Evolutionary conservation across 1,140 invertebrate species (phyloP), one percentile per base, ranked within the genome.

Genomic region (Heterodera schachtii): DNA sequence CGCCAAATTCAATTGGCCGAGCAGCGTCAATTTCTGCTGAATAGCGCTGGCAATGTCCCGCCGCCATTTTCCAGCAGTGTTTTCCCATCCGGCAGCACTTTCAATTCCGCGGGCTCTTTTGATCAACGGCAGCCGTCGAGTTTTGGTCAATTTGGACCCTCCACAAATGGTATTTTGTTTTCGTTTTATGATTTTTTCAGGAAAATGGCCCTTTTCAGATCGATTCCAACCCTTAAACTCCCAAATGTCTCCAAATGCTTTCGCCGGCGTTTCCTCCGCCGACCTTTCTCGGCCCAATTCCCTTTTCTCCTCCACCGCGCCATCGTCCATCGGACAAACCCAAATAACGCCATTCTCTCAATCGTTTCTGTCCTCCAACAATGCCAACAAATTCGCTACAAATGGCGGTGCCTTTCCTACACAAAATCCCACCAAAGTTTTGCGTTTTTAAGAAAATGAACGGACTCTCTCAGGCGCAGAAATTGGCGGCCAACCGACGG

Each of bases 281-380:
- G 69, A 71, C 31, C 21, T 71, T 11, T 71, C 69, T 46, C 69
- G 69, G 9, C 69, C 69, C 9, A 71, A 71, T 46, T 46, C 69
- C 11, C 44, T 71, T 46, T 41, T 41, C 11, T 16, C 69, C 9
- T 31, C 69, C 9, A 16, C 67, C 6, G n/a, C 31, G 4, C 3
- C 69, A 11, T 71, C 69, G 31, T 13, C 5, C 31, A 11, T 4
- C 69, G 21, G n/a, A 19, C 44, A 41, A 9, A 71, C 69, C 69
- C 69, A 71, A 46, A 71, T 71, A 41, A 43, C n/a, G 69, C 69
- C 69, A 41, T 71, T 71, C 16, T 71, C 69, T 46, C 69, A 71
- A 19, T 43, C 69, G 19, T 64, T 64, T 19, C 57, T 19, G 4
- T 64, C 41, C 31, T 43, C 31, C 6, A 71, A 71, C 31, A 71